Base-by-base conservation (phyloP, 1,140 invertebrate species). In the Rhopalosiphum padi region DNA sequence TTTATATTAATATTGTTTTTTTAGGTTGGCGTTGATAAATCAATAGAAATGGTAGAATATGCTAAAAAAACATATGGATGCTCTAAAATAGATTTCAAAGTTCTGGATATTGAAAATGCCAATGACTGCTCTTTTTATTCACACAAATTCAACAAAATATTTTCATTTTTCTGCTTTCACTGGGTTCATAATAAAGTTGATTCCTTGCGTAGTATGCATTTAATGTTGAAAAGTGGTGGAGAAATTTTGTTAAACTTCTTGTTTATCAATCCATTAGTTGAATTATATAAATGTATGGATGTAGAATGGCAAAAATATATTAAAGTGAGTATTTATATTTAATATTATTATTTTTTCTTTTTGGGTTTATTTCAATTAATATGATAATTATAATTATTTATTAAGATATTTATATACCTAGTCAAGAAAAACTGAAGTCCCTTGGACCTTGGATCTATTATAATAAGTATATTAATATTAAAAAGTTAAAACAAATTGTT, bases 11-110 rank as follows among this genome's bases (percentile, higher is more conserved):
- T 51, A 91, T 41, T 41, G 8, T 25, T 83, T 21, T 86, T 93
- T 86, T n/a, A 93, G 91, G 18, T 86, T 85, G 91, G 46, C n/a
- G n/a, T 93, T 85, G 91, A 93, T 41, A 93, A 86, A 93, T 93
- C 91, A 86, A 93, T 11, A n/a, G 23, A 85, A 41, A 93, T 93
- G 91, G 11, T 93, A 25, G 77, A 86, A n/a, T 86, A 55, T 86
- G 82, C 91, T 43, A 86, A 93, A 93, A 37, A 82, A 43, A 93
- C 8, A 0, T 93, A 86, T 51, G 48, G 48, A 37, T 77, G 35
- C 8, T 37, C 68, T 9, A 90, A 93, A 7, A 41, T 93, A 35
- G 48, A 93, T 43, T 93, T 93, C 37, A 51, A 86, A 55, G 35
- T 93, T 43, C 4, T 93, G 25, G 91, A 93, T 53, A 93, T 93